Evolutionary conservation across 1,140 invertebrate species (phyloP).

Genomic region (Chrysoperla carnea): DNA sequence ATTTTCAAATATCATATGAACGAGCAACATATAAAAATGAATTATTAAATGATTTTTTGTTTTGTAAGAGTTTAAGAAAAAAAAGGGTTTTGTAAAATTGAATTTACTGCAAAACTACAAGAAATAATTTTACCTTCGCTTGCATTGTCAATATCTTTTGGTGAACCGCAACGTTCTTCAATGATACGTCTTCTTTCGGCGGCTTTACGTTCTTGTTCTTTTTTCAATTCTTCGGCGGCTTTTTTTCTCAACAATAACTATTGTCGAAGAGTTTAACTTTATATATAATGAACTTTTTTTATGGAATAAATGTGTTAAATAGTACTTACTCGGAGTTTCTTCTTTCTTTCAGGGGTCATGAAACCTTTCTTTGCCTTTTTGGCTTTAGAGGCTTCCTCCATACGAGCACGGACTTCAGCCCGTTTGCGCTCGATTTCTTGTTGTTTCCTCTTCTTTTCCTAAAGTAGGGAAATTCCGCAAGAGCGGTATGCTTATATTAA

Average conservation of each 20-base stretch:
- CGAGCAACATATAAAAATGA: no score
- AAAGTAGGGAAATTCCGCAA: constrained; percentile 10
- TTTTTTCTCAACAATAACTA: constrained; percentile 97
- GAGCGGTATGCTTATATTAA: background rate
- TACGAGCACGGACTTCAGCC: constrained; percentile 86
- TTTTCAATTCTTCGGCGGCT: constrained; percentile 98
- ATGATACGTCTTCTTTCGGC: constrained; percentile 95
- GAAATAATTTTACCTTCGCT: constrained; percentile 63
- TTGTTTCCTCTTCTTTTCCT: constrained; percentile 90
- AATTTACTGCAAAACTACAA: background rate
- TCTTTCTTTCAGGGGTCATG: constrained; percentile 97
- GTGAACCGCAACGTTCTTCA: constrained; percentile 81
- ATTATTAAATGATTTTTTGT: no score
- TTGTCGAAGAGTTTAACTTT: constrained; percentile 4
- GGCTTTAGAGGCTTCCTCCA: constrained; percentile 87
- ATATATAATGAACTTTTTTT: background rate
- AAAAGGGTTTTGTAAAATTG: no score
- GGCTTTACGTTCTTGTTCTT: constrained; percentile 96
- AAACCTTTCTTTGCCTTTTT: constrained; percentile 96
- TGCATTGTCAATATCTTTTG: constrained; percentile 76
- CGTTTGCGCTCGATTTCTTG: constrained; percentile 86
- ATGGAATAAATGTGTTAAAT: background rate
- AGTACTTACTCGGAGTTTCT: constrained; percentile 81
- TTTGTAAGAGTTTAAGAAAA: no score
- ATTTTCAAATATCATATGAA: constrained; percentile 10